Evolutionary conservation across 2,888 invertebrate species (phyloP).

Genomic region (Periphyllus acericola): DNA sequence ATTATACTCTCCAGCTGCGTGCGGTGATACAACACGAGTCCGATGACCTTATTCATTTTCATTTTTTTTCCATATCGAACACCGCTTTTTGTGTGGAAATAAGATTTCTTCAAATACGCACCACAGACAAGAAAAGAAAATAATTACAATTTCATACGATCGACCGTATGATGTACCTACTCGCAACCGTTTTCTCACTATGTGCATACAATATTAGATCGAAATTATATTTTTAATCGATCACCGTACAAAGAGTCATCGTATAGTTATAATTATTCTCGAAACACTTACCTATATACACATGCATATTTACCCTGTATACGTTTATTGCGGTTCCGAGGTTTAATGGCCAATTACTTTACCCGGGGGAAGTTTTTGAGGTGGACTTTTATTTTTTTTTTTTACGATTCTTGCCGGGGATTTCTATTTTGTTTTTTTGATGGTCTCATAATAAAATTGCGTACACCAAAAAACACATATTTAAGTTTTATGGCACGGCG

Average conservation of each 20-base stretch:
- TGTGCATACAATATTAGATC: too few species aligned
- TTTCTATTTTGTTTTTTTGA: conserved; percentile 45
- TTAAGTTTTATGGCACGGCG: conserved; percentile 35
- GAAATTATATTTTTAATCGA: conserved; percentile 6
- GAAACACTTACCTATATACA: not conserved
- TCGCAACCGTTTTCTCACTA: too few species aligned
- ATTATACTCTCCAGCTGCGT: too few species aligned
- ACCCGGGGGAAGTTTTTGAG: conserved; percentile 29
- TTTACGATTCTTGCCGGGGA: conserved; percentile 41
- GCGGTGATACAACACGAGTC: not conserved
- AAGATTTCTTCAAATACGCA: not conserved
- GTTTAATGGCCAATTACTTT: conserved; percentile 58
- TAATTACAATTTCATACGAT: not conserved
- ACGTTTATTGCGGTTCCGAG: conserved; percentile 33
- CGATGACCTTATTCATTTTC: not conserved
- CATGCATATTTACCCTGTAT: not conserved
- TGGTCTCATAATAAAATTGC: conserved; percentile 45
- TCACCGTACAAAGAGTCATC: not conserved
- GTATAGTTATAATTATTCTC: not conserved
- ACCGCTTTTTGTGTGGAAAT: not conserved
- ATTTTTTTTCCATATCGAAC: not conserved
- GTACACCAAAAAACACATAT: conserved; percentile 38
- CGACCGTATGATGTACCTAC: too few species aligned
- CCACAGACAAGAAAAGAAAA: not conserved
- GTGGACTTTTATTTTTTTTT: conserved; percentile 28